Base-by-base conservation (phyloP, 2,113 vertebrate genomes). In the Ardeotis arabs region DNA sequence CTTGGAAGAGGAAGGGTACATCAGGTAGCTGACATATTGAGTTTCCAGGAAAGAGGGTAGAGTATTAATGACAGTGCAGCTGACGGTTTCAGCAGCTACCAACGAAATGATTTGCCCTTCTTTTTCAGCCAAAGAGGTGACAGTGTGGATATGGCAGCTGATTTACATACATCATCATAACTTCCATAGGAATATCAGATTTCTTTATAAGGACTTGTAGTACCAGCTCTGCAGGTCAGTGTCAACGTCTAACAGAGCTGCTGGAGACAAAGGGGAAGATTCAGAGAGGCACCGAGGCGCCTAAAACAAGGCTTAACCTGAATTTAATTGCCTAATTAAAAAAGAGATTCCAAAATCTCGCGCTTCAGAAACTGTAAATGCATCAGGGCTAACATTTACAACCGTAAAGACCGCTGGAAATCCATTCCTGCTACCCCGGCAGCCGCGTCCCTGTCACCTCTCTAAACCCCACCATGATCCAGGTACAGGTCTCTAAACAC, bases 1-100 rank as follows among this genome's bases (percentile, higher is more conserved):
- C 84, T 84, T 94, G 90, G 97, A 98, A 97, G 97, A 97, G 93
- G 92, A 97, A 98, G 96, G 87, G 92, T 87, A 96, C 97, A 97
- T 97, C 95, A 98, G 97, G 94, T 95, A 95, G 94, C 96, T 96
- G 82, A 93, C 41, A 84, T 94, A 92, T 77, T 52, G 77, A 84
- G 78, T 95, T 96, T 98, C 96, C 95, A 93, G 96, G 96, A 97
- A 89, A 87, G 91, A 96, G 91, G 78, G 39, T 50, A 93, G 77
- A 94, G 92, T 83, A 95, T 90, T 85, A 94, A 97, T 94, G 74
- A 90, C 90, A 96, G 90, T 75, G 93, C 80, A 97, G 80, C 96
- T 97, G 95, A 97, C 85, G 78, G 91, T 92, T 95, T 96, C 92
- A 88, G 81, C 87, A 96, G 92, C 92, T 90, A 81, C 93, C 90